Evolutionary conservation across 1,140 invertebrate species (phyloP).

Genomic region (Heliconius eleuchia): DNA sequence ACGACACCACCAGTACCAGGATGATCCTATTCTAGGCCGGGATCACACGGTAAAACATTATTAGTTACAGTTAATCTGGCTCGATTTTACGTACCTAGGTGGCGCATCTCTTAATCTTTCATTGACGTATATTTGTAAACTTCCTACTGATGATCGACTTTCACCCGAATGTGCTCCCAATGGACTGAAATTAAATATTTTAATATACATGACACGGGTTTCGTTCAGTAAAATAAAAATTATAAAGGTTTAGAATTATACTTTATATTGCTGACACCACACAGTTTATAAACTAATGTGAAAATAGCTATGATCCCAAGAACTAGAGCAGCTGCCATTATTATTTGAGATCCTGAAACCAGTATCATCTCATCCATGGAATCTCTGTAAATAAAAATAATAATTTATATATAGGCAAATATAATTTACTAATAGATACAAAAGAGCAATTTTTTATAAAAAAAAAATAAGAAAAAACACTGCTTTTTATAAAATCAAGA

Average conservation of each 20-base stretch:
- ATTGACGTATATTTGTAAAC: conserved; percentile 69
- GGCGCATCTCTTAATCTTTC: conserved; percentile 71
- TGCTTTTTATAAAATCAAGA: neutral
- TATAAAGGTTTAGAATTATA: conserved; percentile 25
- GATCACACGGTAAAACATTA: neutral
- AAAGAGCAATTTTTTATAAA: no score
- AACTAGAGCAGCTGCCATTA: conserved; percentile 67
- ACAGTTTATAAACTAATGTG: conserved; percentile 67
- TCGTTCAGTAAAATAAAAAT: neutral
- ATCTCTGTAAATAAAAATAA: conserved; percentile 53
- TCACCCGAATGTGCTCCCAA: conserved; percentile 46
- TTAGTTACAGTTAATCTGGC: neutral
- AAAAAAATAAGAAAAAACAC: no score
- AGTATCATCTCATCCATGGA: conserved; percentile 63
- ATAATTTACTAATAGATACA: no score
- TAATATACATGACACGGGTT: neutral
- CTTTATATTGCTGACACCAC: conserved; percentile 58
- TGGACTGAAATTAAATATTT: conserved; percentile 19
- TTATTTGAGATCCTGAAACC: conserved; percentile 68
- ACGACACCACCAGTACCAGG: no score
- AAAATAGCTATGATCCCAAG: conserved; percentile 74
- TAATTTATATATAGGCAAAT: no score
- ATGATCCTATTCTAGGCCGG: no score
- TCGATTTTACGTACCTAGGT: conserved; percentile 52
- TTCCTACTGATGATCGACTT: conserved; percentile 66